Conservation (phyloP, 1,140 invertebrate genomes). For the Goniozus legneri region DNA sequence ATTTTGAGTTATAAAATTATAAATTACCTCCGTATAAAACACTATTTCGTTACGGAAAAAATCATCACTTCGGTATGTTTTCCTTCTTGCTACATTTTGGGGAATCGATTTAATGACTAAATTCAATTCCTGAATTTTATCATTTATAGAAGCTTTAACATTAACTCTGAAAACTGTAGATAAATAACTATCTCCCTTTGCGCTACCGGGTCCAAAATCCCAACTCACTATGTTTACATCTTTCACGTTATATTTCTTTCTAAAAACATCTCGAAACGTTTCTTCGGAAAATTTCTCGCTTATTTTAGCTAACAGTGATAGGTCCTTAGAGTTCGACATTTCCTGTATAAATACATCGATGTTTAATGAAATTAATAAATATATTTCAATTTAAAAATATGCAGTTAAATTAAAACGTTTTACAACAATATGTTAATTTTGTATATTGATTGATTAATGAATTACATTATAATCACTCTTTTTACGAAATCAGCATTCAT, state of each 20-base stretch:
- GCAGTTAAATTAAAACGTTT: too few relatives aligned
- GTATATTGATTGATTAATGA: too few relatives aligned
- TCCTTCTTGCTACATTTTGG: conserved; percentile 58
- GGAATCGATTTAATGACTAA: conserved; percentile 65
- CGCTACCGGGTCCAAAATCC: conserved; percentile 42
- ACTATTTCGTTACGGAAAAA: conserved; percentile 68
- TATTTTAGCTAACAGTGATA: conserved; percentile 18
- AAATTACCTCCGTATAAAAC: conserved; percentile 61
- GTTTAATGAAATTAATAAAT: too few relatives aligned
- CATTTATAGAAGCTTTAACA: conserved; percentile 46
- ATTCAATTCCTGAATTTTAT: conserved; percentile 38
- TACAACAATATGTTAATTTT: too few relatives aligned
- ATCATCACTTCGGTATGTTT: conserved; percentile 63
- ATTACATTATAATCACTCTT: too few relatives aligned
- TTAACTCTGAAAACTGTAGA: conserved; percentile 60
- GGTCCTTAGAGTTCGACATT: conserved; percentile 23
- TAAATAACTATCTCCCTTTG: conserved; percentile 66
- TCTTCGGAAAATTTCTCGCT: conserved; percentile 48
- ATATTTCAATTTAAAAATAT: too few relatives aligned
- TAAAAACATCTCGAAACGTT: conserved; percentile 47
- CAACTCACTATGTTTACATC: conserved; percentile 51
- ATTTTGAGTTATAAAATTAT: background rate
- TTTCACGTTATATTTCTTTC: conserved; percentile 35
- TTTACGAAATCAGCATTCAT: too few relatives aligned
- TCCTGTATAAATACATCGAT: too few relatives aligned